Percentiles rank a stretch among this genome's conserved stretches.
phyloP scores from a whole-genome alignment of 2,888 invertebrate species.

The Amiota communis region DNA sequence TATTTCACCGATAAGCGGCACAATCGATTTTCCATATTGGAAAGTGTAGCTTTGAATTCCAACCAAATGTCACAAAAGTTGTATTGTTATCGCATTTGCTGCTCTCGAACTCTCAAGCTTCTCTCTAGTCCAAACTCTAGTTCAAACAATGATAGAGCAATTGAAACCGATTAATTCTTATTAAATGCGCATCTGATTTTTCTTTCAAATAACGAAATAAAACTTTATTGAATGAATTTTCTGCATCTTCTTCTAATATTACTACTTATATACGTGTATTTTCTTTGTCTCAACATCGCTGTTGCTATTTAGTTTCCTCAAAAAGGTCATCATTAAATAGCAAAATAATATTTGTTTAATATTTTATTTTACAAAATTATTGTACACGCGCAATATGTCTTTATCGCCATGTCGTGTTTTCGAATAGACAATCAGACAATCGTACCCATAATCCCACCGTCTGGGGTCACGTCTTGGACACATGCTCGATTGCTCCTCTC shows the following conservation, averaged over 20 bases:
- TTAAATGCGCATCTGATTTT: too few relatives aligned
- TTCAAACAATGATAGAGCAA: too few relatives aligned
- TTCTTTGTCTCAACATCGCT: too few relatives aligned
- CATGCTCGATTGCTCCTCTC: slow-evolving; percentile 1
- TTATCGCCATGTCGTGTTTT: not conserved
- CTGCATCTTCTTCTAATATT: too few relatives aligned
- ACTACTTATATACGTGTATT: too few relatives aligned
- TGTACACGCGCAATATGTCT: not conserved
- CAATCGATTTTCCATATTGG: not conserved
- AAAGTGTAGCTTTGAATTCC: not conserved
- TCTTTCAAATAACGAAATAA: too few relatives aligned
- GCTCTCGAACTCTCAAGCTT: not conserved
- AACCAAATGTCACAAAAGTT: slow-evolving; percentile 17
- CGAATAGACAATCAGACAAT: not conserved
- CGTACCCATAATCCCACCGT: not conserved
- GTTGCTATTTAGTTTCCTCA: too few relatives aligned
- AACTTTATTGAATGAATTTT: too few relatives aligned
- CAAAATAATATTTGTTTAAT: too few relatives aligned
- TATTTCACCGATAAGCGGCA: not conserved
- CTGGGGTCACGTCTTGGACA: slow-evolving; percentile 16
- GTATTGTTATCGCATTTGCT: slow-evolving; percentile 10
- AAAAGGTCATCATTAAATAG: too few relatives aligned
- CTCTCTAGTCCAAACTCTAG: not conserved
- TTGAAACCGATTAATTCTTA: too few relatives aligned
- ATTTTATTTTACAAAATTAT: not conserved